These are phyloP conservation scores for Amphiprion clarkii DNA, from an alignment of 2,797 vertebrate species.

Conservation along the genomic window DNA sequence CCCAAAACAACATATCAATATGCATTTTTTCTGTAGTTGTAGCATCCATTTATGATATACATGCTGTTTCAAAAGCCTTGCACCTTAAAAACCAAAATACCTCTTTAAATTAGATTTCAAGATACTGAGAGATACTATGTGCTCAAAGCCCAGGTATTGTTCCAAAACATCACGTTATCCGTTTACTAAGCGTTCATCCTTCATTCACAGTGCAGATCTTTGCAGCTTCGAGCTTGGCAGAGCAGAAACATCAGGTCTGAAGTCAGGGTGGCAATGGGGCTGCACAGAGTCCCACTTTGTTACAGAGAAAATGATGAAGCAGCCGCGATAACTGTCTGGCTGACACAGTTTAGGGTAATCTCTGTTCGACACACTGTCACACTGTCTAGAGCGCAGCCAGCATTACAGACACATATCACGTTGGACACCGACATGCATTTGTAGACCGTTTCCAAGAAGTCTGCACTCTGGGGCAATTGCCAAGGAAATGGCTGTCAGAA, in stretches of 20 bases:
- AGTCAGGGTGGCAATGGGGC: conserved; percentile 8
- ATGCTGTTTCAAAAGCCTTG: conserved; percentile 2
- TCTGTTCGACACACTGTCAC: conserved; percentile 53
- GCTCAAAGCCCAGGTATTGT: not conserved
- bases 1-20: conserved; percentile 8
- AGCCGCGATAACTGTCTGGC: conserved; percentile 61
- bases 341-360: conserved; percentile 56
- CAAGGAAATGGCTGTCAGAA: conserved; percentile 24
- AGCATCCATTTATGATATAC: conserved; percentile 17
- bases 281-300: conserved; percentile 31
- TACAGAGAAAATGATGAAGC: conserved; percentile 60
- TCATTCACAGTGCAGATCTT: not conserved
- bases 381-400: conserved; percentile 52
- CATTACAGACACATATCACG: conserved; percentile 49
- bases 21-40: conserved; percentile 23
- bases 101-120: conserved; percentile 1
- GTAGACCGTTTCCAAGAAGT: conserved; percentile 38
- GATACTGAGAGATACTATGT: not conserved
- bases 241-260: conserved; percentile 24
- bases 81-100: not conserved
- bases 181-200: not conserved
- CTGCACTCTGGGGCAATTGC: conserved; percentile 17
- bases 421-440: conserved; percentile 52
- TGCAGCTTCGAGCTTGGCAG: not conserved
- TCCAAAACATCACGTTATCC: not conserved